Percentiles rank a stretch among this genome's conserved stretches.
phyloP scores from a whole-genome alignment of 2,797 vertebrate genomes.

The Steatocranus sp. region DNA sequence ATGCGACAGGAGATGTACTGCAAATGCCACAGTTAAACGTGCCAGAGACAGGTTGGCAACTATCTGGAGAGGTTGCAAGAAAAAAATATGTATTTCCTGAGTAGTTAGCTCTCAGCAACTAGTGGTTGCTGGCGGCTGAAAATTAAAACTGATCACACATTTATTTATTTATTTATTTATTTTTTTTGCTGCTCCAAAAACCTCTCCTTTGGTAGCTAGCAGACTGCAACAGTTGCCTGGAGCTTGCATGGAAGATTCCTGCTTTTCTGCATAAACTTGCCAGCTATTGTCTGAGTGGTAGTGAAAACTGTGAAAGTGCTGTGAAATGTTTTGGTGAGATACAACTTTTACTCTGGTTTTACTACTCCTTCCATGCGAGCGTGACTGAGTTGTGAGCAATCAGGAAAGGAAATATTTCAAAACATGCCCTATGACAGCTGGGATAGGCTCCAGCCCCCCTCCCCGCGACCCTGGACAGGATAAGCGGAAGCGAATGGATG shows the following conservation, averaged over 20 bases:
- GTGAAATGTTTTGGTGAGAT: not conserved
- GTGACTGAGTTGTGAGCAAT: not conserved
- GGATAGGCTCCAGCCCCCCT: not conserved
- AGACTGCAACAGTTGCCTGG: fast-evolving
- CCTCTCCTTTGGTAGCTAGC: not conserved
- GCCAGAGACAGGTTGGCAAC: not conserved
- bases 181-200: not conserved
- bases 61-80: not conserved
- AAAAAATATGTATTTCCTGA: not conserved
- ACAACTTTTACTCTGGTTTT: not conserved
- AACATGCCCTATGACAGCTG: too few relatives aligned
- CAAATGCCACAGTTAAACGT: not conserved
- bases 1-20: not conserved
- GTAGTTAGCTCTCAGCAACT: not conserved
- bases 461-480: not conserved
- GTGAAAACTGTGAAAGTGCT: not conserved
- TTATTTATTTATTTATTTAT: fast-evolving
- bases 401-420: not conserved
- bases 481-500: not conserved
- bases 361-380: not conserved
- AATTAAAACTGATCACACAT: not conserved
- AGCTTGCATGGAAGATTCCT: not conserved
- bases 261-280: not conserved
- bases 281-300: not conserved
- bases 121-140: not conserved